phyloP scores from a whole-genome alignment of 2,113 vertebrate genomes.

The Ondatra zibethicus region DNA sequence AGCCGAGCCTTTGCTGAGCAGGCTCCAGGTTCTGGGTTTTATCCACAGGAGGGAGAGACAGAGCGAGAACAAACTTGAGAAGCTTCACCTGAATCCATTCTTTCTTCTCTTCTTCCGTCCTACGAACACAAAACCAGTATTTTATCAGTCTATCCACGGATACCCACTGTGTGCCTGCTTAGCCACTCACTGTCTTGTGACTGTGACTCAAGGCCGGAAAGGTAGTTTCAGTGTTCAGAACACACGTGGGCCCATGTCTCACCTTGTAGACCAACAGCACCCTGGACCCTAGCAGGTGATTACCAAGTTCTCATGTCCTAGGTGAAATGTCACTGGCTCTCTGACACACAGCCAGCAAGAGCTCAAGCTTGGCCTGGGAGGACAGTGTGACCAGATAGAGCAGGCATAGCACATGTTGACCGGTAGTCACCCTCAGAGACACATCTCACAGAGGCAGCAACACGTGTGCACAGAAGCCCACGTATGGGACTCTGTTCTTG shows the following conservation, averaged over 20 bases:
- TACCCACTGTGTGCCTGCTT: neutral
- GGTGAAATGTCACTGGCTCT: neutral
- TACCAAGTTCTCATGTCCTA: neutral
- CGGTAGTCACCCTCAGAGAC: neutral
- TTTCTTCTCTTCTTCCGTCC: slow-evolving; percentile 96
- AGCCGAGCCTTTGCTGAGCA: neutral
- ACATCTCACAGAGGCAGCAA: neutral
- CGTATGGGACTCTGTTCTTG: neutral
- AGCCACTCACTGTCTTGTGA: neutral
- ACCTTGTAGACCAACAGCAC: neutral
- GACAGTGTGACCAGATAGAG: neutral
- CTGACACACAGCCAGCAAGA: neutral
- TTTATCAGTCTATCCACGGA: slow-evolving; percentile 2
- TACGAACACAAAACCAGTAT: slow-evolving; percentile 82
- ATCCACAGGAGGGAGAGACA: neutral
- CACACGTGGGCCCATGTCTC: neutral
- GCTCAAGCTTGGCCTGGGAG: neutral
- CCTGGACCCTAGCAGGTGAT: neutral
- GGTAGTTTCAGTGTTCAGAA: neutral
- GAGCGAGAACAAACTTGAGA: neutral
- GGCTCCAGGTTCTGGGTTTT: neutral
- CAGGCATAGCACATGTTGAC: neutral
- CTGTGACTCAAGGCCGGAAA: neutral
- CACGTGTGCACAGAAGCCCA: neutral
- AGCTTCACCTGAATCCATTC: slow-evolving; percentile 95